phyloP scores from a whole-genome alignment of 2,888 invertebrate genomes.

The Idaea aversata region DNA sequence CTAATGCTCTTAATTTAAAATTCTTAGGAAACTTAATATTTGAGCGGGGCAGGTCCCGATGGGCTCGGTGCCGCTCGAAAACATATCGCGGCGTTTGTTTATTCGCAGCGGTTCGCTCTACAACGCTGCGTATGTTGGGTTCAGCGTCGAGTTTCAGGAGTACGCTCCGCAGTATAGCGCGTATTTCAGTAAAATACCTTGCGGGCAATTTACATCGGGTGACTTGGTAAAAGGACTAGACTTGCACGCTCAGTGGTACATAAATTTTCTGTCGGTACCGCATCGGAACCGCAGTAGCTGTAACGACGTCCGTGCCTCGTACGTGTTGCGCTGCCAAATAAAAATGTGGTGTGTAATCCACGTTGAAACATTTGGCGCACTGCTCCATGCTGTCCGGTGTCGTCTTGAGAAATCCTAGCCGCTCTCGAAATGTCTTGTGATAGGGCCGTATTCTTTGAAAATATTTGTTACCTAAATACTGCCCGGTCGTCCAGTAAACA shows the following conservation, averaged over 20 bases:
- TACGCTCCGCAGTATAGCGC: conserved; percentile 54
- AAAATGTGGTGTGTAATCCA: conserved; percentile 52
- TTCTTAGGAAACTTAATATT: conserved; percentile 77
- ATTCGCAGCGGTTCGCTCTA: conserved; percentile 60
- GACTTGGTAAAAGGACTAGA: conserved; percentile 54
- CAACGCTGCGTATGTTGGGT: conserved; percentile 45
- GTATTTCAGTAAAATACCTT: conserved; percentile 45
- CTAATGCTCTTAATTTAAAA: conserved; percentile 75
- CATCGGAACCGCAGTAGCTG: conserved; percentile 74
- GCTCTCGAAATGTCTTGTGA: too few species aligned
- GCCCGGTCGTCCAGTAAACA: too few species aligned
- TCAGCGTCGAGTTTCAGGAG: conserved; percentile 23
- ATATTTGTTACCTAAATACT: too few species aligned
- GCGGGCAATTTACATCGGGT: conserved; percentile 46
- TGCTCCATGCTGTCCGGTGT: background rate
- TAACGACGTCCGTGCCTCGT: conserved; percentile 56
- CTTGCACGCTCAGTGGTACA: conserved; percentile 72
- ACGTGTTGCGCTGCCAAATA: conserved; percentile 69
- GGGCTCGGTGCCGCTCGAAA: conserved; percentile 51
- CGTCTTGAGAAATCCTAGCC: background rate
- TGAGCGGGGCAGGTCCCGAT: conserved; percentile 58
- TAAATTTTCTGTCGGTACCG: conserved; percentile 74
- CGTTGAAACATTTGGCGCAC: conserved; percentile 18
- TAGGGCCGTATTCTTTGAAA: too few species aligned
- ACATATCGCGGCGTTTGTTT: conserved; percentile 43